Conservation (phyloP, 2,113 vertebrate genomes). For the Lepisosteus oculatus region DNA sequence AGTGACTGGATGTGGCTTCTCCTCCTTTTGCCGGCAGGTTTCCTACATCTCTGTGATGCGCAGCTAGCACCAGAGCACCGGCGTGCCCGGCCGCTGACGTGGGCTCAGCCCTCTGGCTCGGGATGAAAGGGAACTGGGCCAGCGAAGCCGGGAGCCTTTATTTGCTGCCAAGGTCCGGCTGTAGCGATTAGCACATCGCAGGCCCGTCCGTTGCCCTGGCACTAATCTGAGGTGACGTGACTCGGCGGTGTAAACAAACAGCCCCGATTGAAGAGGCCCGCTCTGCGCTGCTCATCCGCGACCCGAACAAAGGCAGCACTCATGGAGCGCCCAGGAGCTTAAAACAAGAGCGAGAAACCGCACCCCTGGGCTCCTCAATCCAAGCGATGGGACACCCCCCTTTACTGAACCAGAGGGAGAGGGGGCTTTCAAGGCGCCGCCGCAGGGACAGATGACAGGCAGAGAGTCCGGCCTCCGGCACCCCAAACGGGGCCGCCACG, state of each 20-base stretch:
- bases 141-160: constrained; percentile 20
- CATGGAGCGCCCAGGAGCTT: constrained; percentile 53
- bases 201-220: constrained; percentile 54
- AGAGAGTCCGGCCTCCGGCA: constrained; percentile 24
- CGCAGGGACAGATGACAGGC: constrained; percentile 28
- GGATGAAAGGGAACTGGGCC: constrained; percentile 48
- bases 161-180: constrained; percentile 33
- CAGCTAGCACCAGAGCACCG: constrained; percentile 44
- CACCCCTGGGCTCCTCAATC: constrained; percentile 41
- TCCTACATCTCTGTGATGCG: constrained; percentile 69
- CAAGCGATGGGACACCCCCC: constrained; percentile 30
- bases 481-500: constrained; percentile 34
- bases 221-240: constrained; percentile 68
- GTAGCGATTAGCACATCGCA: constrained; percentile 62
- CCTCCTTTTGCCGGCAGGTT: constrained; percentile 44
- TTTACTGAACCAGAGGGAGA: constrained; percentile 31
- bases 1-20: background rate
- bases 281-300: constrained; percentile 40
- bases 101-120: constrained; percentile 47
- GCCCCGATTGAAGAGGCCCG: constrained; percentile 62
- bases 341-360: constrained; percentile 42
- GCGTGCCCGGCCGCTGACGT: constrained; percentile 39
- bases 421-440: constrained; percentile 39
- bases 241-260: constrained; percentile 67
- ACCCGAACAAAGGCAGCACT: constrained; percentile 61